phyloP scores from a whole-genome alignment of 23 tunicate species.

The Styela clava region DNA sequence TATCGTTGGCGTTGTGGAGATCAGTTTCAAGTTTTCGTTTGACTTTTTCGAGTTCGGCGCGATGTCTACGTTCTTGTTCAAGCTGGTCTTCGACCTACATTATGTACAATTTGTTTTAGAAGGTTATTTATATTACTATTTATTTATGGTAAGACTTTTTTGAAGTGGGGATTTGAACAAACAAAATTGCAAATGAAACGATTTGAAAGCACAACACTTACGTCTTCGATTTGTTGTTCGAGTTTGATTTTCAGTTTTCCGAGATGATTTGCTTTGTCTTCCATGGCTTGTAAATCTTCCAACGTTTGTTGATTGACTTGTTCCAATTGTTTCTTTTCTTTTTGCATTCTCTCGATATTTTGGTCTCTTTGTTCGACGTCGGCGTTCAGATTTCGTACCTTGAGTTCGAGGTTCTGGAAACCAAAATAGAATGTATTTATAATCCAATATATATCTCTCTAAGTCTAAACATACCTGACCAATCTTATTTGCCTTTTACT shows the following conservation, averaged over 20 bases:
- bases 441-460: too few species aligned
- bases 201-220: too few species aligned
- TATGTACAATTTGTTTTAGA: background rate
- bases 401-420: constrained; percentile 75
- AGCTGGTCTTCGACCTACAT: constrained; percentile 75
- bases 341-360: constrained; percentile 57
- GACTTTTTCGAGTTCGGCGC: constrained; percentile 81
- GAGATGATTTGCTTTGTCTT: constrained; percentile 96
- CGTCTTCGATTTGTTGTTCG: constrained; percentile 94
- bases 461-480: too few species aligned
- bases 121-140: background rate
- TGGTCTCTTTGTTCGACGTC: constrained; percentile 85
- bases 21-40: constrained; percentile 94
- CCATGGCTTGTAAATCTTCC: constrained; percentile 98
- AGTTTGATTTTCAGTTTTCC: constrained; percentile 93
- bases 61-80: constrained; percentile 85
- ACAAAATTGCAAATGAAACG: too few species aligned
- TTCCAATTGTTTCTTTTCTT: constrained; percentile 87
- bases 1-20: constrained; percentile 80
- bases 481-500: too few species aligned
- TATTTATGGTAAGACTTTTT: background rate
- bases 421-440: too few species aligned
- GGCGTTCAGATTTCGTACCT: constrained; percentile 65
- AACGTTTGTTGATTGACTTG: constrained; percentile 95
- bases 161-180: too few species aligned